phyloP scores from a whole-genome alignment of 2,888 invertebrate genomes.

The Drosophila emarginata region DNA sequence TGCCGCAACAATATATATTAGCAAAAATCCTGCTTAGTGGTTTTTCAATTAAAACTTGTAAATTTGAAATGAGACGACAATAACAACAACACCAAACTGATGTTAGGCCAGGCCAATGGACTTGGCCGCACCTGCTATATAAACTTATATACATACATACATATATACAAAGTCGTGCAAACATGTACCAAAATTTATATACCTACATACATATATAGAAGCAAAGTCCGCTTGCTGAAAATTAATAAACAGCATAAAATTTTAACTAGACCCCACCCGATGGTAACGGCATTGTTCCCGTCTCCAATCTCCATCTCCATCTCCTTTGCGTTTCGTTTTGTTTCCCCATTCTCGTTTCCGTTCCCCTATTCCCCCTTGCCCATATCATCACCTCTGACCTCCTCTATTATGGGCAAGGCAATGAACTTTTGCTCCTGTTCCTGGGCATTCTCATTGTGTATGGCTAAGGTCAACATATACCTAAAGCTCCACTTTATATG shows the following conservation, averaged over 20 bases:
- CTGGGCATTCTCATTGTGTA: slow-evolving; percentile 26
- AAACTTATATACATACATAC: slow-evolving; percentile 13
- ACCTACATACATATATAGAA: background rate
- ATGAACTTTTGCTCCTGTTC: slow-evolving; percentile 55
- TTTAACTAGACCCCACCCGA: slow-evolving; percentile 51
- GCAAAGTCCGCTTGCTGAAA: slow-evolving; percentile 32
- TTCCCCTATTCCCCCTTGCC: background rate
- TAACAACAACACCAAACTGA: slow-evolving; percentile 14
- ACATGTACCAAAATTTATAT: slow-evolving; percentile 34
- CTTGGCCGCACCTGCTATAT: slow-evolving; percentile 10
- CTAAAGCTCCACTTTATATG: slow-evolving; percentile 41
- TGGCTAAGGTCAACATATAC: slow-evolving; percentile 66
- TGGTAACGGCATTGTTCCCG: slow-evolving; percentile 22
- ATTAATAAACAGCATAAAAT: slow-evolving; percentile 68
- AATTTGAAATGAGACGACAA: slow-evolving; percentile 63
- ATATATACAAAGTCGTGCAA: slow-evolving; percentile 29
- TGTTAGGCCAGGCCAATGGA: slow-evolving; percentile 1
- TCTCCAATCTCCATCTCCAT: background rate
- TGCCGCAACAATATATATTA: slow-evolving; percentile 57
- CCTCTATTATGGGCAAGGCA: slow-evolving; percentile 40
- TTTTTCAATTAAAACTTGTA: slow-evolving; percentile 70
- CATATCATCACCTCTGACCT: background rate
- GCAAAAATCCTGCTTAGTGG: slow-evolving; percentile 50
- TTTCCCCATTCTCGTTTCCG: background rate
- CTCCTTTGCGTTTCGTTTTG: background rate